Evolutionary conservation across 2,797 vertebrate genomes (phyloP), one percentile per base, ranked within the genome.

Genomic region (Siniperca scherzeri): DNA sequence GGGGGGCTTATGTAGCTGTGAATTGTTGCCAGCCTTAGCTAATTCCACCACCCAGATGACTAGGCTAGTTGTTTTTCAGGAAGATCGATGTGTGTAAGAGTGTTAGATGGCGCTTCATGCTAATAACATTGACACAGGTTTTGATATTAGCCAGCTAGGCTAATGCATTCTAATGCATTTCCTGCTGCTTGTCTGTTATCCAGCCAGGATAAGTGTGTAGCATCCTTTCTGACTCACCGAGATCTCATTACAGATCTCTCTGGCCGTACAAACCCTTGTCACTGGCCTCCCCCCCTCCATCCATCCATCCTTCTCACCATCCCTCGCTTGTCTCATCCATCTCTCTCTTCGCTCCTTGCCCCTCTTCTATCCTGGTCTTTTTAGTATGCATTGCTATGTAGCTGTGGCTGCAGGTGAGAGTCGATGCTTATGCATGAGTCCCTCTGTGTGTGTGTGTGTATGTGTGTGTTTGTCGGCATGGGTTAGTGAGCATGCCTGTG

Each of bases 171-270:
- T 85, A 88, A 93, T 90, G 83, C 70, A 36, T 88, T 90, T 78
- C 25, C 25, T n/a, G 44, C 53, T 77, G 77, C 68, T 57, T 36
- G 67, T 85, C 67, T 83, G 67, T 84, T 81, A 80, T 74, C 64
- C 82, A 68, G 85, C 57, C 72, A 36, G 81, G 70, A 84, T 81
- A 74, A 86, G 76, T 79, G 89, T 82, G 83, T 57, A 78, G 77
- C 81, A 59, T 91, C 87, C 89, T 88, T 83, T 84, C 78, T 89
- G 90, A 91, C 90, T 94, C 83, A 72, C 81, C 4, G 16, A 92
- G 90, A 92, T 94, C 92, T 92, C 90, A 94, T 94, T 92, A 93
- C 89, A 90, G 91, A 94, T 93, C 90, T 90, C 80, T 70, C 33
- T 57, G 82, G 87, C 80, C 67, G 36, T 62, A 70, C 80, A 84